Conservation (phyloP, 2,113 vertebrate species). For the Hymenochirus boettgeri region DNA sequence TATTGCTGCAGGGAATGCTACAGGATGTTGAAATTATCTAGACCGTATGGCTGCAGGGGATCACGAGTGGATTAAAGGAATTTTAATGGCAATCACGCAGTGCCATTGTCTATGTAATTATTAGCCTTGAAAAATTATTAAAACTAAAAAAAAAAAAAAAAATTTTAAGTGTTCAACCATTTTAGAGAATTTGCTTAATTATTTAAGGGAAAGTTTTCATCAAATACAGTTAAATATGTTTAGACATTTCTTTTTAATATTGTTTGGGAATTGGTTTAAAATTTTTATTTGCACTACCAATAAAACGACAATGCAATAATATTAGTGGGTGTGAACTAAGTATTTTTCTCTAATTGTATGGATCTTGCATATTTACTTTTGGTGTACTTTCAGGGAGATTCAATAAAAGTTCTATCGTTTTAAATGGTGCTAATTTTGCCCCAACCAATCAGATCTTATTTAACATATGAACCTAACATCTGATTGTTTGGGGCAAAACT, state of each 20-base stretch:
- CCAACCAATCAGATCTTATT: no score
- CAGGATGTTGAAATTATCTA: background rate
- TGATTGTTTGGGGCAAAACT: no score
- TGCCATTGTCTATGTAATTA: slow-evolving; percentile 1
- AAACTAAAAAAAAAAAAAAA: slow-evolving; percentile 1
- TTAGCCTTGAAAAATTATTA: slow-evolving; percentile 13
- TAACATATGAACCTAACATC: no score
- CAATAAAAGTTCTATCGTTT: no score
- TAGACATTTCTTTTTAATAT: slow-evolving; percentile 27
- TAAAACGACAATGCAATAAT: slow-evolving; percentile 29
- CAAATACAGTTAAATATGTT: slow-evolving; percentile 19
- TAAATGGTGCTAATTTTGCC: no score
- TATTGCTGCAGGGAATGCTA: background rate
- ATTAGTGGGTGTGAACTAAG: background rate
- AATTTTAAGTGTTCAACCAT: background rate
- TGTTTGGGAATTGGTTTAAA: slow-evolving; percentile 31
- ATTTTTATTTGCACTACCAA: slow-evolving; percentile 42
- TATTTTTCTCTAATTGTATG: no score
- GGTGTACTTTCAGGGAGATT: no score
- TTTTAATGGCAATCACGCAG: slow-evolving; percentile 9
- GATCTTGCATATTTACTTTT: no score
- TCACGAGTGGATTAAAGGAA: background rate
- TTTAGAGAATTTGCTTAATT: slow-evolving; percentile 23
- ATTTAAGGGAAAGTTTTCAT: slow-evolving; percentile 27
- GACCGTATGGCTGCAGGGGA: background rate